Conservation (phyloP, 2,113 vertebrate genomes). For the Entelurus aequoreus region DNA sequence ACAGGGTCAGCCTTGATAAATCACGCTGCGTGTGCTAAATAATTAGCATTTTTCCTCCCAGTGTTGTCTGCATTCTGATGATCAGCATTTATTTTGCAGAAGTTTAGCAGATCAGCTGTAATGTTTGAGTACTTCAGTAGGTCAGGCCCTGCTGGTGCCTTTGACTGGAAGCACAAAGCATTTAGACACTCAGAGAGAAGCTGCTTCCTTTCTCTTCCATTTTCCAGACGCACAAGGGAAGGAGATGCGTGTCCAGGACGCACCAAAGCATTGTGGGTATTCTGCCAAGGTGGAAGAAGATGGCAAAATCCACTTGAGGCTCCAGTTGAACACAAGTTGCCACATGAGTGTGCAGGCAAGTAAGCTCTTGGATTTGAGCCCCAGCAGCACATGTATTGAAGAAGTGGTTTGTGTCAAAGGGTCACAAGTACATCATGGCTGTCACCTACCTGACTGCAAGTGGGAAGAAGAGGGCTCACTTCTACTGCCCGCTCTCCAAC, state of each 20-base stretch:
- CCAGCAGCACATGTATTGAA: slow-evolving; percentile 28
- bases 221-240: slow-evolving; percentile 50
- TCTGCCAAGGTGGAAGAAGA: slow-evolving; percentile 46
- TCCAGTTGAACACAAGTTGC: slow-evolving; percentile 62
- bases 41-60: too few relatives aligned
- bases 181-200: slow-evolving; percentile 1
- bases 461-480: slow-evolving; percentile 45
- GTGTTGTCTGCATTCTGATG: too few relatives aligned
- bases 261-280: slow-evolving; percentile 69
- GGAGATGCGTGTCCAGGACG: slow-evolving; percentile 42
- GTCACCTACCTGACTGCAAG: slow-evolving; percentile 48
- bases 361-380: slow-evolving; percentile 39
- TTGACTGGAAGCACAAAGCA: not conserved
- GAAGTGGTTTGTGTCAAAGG: slow-evolving; percentile 40
- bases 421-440: slow-evolving; percentile 47
- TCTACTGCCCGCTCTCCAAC: slow-evolving; percentile 58
- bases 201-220: slow-evolving; percentile 9
- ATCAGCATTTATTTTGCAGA: too few relatives aligned
- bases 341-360: slow-evolving; percentile 67
- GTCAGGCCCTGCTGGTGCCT: not conserved
- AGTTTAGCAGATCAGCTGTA: too few relatives aligned
- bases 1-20: too few relatives aligned
- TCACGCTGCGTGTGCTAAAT: too few relatives aligned
- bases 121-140: too few relatives aligned
- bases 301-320: slow-evolving; percentile 50